Evolutionary conservation across 2,113 vertebrate genomes (phyloP), one percentile per base, ranked within the genome.

Genomic region (Neotoma lepida): DNA sequence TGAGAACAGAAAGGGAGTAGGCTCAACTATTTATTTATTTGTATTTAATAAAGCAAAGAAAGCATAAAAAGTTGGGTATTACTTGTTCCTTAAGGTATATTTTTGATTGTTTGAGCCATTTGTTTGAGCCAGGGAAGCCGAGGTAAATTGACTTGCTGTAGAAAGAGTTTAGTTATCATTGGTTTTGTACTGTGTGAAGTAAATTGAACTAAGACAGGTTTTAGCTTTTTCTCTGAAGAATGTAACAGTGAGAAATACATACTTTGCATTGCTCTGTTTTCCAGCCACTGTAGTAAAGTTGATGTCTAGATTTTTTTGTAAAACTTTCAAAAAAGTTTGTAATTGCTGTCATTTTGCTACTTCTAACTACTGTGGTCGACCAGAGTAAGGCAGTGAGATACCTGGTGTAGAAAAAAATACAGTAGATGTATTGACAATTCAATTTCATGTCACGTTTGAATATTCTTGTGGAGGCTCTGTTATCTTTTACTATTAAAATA

Each of bases 161-260:
- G 73, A 63, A 80, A 35, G 24, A 2, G 51, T 35, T 86, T 39
- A 18, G 35, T 77, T 68, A 35, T 15, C 5, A 35, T 28, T 58
- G 30, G 6, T 49, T 89, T 89, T 76, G 46, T 61, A 8, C 9
- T 86, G 18, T n/a, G 0, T 39, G 51, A 64, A 85, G 64, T 49
- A 97, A 96, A 97, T 95, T 94, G 89, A 85, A 96, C 74, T 95
- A 91, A 97, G 58, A 66, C 41, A 95, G 91, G 78, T 94, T 96
- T 97, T 90, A 95, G 64, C 86, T 94, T 90, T 95, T 95, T 97
- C n/a, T 76, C 33, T 88, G 82, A 93, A 97, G 93, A 92, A 68
- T 39, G 46, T 95, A 49, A 68, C 30, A 68, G 94, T 61, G 74
- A 89, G 46, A 97, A 96, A 94, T 54, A 94, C 24, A 97, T 88